These are phyloP conservation scores for Drosophila fulvimacula DNA, from an alignment of 2,888 invertebrate genomes.

Conservation along the genomic window DNA sequence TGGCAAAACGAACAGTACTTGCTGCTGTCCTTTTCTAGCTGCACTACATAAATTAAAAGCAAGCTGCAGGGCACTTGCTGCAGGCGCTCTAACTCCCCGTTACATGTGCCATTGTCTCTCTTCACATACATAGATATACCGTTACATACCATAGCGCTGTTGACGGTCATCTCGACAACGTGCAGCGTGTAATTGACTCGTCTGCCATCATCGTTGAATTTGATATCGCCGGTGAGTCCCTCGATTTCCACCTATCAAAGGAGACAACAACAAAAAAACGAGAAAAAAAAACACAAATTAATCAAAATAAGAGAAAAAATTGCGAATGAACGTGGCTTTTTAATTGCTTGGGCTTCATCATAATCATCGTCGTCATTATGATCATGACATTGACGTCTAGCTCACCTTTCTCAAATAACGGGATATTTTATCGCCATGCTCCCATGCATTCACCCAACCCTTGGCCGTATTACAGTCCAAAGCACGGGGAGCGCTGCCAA, in stretches of 20 bases:
- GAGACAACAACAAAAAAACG: not conserved
- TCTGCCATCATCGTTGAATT: conserved; percentile 95
- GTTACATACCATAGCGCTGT: conserved; percentile 70
- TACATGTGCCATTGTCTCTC: not conserved
- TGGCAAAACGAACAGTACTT: not conserved
- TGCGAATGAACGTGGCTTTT: conserved; percentile 38
- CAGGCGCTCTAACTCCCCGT: not conserved
- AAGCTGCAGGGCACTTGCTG: conserved; percentile 4
- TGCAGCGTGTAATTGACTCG: conserved; percentile 95
- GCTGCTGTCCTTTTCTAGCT: not conserved
- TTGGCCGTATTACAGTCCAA: conserved; percentile 94
- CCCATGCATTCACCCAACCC: conserved; percentile 94
- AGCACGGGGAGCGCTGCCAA: conserved; percentile 83
- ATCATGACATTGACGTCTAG: conserved; percentile 54
- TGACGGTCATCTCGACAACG: conserved; percentile 95
- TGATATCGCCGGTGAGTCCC: conserved; percentile 95
- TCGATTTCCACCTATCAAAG: conserved; percentile 92
- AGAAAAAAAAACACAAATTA: not conserved
- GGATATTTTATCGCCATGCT: conserved; percentile 96
- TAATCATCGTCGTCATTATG: conserved; percentile 26
- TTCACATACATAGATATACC: conserved; percentile 4
- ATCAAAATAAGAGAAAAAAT: conserved; percentile 3
- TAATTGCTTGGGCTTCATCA: conserved; percentile 64
- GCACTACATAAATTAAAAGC: conserved; percentile 1
- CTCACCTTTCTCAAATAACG: conserved; percentile 89